Conservation (phyloP, 37 sponge, comb jelly and placozoan species). For the Hexactinellida sp. region DNA sequence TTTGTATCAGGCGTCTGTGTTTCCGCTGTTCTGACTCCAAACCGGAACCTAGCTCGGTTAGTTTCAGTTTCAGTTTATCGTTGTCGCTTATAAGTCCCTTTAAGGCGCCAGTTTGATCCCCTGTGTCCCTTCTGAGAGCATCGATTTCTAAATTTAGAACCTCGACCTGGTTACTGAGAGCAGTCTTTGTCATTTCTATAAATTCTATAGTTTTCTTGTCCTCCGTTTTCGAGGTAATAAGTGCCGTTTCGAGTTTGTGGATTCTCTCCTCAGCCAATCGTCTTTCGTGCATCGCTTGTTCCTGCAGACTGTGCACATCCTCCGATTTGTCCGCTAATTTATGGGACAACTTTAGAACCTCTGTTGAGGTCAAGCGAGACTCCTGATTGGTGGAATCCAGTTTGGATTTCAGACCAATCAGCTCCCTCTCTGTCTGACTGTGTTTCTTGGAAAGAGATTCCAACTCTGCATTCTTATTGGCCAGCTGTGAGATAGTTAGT, state of each 20-base stretch:
- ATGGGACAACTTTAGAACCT: neutral
- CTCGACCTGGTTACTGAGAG: neutral
- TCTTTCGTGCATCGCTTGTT: slow-evolving; percentile 2
- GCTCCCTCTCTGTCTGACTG: neutral
- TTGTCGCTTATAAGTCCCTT: neutral
- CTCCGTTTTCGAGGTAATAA: neutral
- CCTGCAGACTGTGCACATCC: neutral
- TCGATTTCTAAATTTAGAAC: neutral
- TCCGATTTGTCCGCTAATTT: neutral
- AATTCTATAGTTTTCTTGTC: slow-evolving; percentile 9
- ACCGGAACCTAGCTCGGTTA: neutral
- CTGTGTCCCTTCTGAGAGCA: neutral
- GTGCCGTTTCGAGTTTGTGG: neutral
- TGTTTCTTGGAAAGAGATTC: neutral
- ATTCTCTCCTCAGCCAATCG: slow-evolving; percentile 1
- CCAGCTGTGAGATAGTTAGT: neutral
- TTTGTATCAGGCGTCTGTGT: neutral
- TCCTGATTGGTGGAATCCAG: neutral
- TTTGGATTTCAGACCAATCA: neutral
- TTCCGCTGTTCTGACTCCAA: neutral
- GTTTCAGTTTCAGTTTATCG: slow-evolving; percentile 12
- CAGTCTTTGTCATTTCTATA: neutral
- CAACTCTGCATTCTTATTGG: neutral
- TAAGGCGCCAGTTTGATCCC: neutral
- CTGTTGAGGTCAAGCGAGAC: neutral